Evolutionary conservation across 2,797 vertebrate genomes (phyloP).

Genomic region (Gila robusta): DNA sequence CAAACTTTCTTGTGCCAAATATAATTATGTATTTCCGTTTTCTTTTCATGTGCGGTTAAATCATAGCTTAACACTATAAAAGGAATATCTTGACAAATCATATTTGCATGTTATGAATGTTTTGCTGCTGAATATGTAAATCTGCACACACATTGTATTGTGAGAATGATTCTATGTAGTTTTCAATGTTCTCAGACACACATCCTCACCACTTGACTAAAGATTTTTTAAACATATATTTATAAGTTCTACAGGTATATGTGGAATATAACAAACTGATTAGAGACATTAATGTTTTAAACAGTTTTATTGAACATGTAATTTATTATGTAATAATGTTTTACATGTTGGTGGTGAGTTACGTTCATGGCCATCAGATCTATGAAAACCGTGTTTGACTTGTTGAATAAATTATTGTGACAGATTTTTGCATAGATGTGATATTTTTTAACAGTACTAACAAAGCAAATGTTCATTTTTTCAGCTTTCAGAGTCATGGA

Average conservation of each 20-base stretch:
- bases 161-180: slow-evolving; percentile 14
- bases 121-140: slow-evolving; percentile 42
- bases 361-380: not conserved
- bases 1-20: slow-evolving; percentile 53
- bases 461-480: not conserved
- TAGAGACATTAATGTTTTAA: slow-evolving; percentile 35
- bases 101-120: slow-evolving; percentile 30
- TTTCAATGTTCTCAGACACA: slow-evolving; percentile 6
- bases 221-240: slow-evolving; percentile 47
- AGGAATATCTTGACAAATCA: slow-evolving; percentile 10
- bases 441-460: not conserved
- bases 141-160: slow-evolving; percentile 15
- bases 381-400: not conserved
- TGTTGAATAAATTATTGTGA: slow-evolving; percentile 24
- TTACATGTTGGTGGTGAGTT: not conserved
- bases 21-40: not conserved
- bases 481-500: not conserved
- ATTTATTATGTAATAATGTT: not conserved
- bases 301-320: slow-evolving; percentile 10
- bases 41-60: slow-evolving; percentile 5
- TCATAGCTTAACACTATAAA: slow-evolving; percentile 19
- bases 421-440: not conserved
- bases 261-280: slow-evolving; percentile 41
- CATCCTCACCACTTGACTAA: slow-evolving; percentile 31
- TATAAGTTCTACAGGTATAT: slow-evolving; percentile 45